Evolutionary conservation across 2,113 vertebrate species (phyloP), one percentile per base, ranked within the genome.

Genomic region (Cyprinodon tularosa): DNA sequence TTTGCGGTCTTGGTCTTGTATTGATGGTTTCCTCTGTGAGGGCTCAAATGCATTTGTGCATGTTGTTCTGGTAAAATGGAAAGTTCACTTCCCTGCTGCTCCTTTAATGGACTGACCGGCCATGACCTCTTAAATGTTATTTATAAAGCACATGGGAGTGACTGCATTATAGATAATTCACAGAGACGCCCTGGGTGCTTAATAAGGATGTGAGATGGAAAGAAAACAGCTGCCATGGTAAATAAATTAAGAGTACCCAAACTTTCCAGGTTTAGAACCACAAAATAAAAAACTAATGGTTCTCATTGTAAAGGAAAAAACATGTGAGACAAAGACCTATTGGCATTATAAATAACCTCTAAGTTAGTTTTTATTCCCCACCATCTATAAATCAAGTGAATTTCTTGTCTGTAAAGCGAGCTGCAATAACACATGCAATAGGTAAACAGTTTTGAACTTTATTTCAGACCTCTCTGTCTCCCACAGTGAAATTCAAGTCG

Each of bases 71-170:
- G 53, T 85, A 75, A 82, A 84, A 91, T 61, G 7, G 64, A 80
- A 80, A 79, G 76, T 45, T 66, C 36, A 72, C 81, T 81, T 80
- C 81, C 67, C 29, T 17, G 17, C 65, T 69, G 66, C 53, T 68
- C 66, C 81, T 73, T 50, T 86, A 90, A 86, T 88, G 81, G 68
- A 87, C 72, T 72, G 71, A 62, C 68, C 77, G 86, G 80, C 89
- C 86, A 77, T 29, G 70, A 61, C 69, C 71, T 61, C 62, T 71
- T 80, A 79, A 81, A 86, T 90, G 63, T 63, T 80, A 76, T 81
- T 87, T 86, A 60, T 60, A 74, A 82, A 83, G 61, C 79, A 67
- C 70, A 61, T 15, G 59, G 71, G 76, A 84, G 67, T 62, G 71
- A 76, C 77, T 17, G 42, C 76, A 71, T 74, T 57, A 48, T 71